Evolutionary conservation across 2,888 invertebrate species (phyloP).

Genomic region (Lathronympha strigana): DNA sequence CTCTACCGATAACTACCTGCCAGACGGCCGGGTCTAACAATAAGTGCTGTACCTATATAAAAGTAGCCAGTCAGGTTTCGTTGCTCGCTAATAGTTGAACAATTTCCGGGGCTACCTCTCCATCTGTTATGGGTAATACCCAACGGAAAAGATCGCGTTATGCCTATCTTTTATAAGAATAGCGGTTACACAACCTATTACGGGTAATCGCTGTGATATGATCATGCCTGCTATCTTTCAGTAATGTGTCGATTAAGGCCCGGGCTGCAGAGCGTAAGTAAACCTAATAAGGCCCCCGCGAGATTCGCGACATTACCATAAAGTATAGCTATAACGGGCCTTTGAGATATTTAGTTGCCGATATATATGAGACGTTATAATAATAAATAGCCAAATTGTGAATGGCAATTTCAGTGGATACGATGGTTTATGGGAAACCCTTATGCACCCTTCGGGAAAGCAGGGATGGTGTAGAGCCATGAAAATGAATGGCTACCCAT

Average conservation of each 20-base stretch:
- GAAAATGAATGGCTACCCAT: not conserved
- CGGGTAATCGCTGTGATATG: slow-evolving; percentile 33
- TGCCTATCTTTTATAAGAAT: slow-evolving; percentile 32
- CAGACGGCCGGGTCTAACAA: too few relatives aligned
- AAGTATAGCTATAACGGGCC: slow-evolving; percentile 70
- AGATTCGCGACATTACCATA: slow-evolving; percentile 66
- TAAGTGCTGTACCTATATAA: too few relatives aligned
- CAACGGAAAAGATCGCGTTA: slow-evolving; percentile 1
- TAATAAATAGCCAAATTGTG: slow-evolving; percentile 60
- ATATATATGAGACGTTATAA: slow-evolving; percentile 54
- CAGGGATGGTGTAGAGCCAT: not conserved
- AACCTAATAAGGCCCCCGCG: slow-evolving; percentile 41
- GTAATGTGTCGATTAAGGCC: slow-evolving; percentile 43
- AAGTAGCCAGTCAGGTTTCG: too few relatives aligned
- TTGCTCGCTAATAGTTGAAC: too few relatives aligned
- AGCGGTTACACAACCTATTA: slow-evolving; percentile 39
- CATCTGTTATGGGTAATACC: too few relatives aligned
- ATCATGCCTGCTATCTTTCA: slow-evolving; percentile 41
- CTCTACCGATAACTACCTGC: too few relatives aligned
- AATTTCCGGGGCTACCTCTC: too few relatives aligned
- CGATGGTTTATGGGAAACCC: not conserved
- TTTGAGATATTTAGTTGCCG: slow-evolving; percentile 64
- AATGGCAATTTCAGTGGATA: slow-evolving; percentile 43
- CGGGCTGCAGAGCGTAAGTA: slow-evolving; percentile 35
- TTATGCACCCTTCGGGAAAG: not conserved